Evolutionary conservation across 2,888 invertebrate species (phyloP), one percentile per base, ranked within the genome.

Genomic region (Macropis europaea): DNA sequence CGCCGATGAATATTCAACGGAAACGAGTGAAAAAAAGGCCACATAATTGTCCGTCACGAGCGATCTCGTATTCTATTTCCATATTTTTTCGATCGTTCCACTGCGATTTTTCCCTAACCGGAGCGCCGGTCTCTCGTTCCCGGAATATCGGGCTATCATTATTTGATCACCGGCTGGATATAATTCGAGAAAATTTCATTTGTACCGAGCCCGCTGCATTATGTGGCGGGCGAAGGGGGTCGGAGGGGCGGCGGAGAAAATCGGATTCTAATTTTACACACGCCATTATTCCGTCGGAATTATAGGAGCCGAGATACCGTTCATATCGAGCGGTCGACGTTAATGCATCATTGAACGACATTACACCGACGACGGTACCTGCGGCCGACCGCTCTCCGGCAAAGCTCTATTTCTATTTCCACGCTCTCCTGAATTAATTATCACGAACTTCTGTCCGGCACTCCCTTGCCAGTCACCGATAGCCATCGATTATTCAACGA

Each of bases 401-500:
- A 34, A 30, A 22, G 61, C 38, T 60, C 75, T 85, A 85, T 85
- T 86, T 86, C 86, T 87, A 86, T 87, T 83, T 84, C 82, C 86
- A 81, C 79, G 79, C n/a, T 80, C 77, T 84, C 66, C 68, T 87
- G 87, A 87, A 87, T 87, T 86, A 87, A 86, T 87, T 85, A 87
- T 86, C 50, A 36, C 32, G 32, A 45, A 69, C 70, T 70, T 70
- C 69, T 68, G 75, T 68, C 68, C 79, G 77, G 75, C 76, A 63
- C 62, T 57, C 61, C 67, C 63, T 62, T 63, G 56, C 73, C 77
- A 68, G 73, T 70, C 64, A 67, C 45, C 70, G 69, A 75, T 82
- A 68, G 34, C 59, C 42, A 76, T 81, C 42, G 53, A 72, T 63
- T 67, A 73, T 68, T 76, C 69, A 67, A 45, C 64, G 24, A 57